phyloP scores from a whole-genome alignment of 2,113 vertebrate species.

The Chionomys nivalis region DNA sequence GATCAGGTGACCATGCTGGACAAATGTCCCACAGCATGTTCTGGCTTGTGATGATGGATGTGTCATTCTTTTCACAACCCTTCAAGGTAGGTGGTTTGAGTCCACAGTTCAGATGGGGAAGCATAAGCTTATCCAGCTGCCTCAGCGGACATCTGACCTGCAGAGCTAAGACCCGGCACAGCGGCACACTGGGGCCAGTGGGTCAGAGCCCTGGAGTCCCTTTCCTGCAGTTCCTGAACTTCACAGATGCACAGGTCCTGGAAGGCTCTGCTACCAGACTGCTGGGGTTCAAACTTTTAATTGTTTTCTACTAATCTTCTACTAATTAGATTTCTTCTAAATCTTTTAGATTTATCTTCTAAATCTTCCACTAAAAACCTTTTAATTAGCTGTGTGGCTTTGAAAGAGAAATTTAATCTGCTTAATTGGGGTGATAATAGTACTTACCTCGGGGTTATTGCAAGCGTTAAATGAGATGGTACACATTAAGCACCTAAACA shows the following conservation, averaged over 20 bases:
- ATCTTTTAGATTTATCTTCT: conserved; percentile 51
- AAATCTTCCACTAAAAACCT: conserved; percentile 45
- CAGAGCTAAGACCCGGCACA: not conserved
- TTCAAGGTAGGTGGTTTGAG: too few relatives aligned
- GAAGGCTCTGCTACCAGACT: not conserved
- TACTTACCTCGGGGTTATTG: not conserved
- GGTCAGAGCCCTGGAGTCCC: not conserved
- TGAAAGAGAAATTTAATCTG: conserved; percentile 17
- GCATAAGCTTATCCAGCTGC: not conserved
- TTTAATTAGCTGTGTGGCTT: conserved; percentile 15
- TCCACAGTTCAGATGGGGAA: not conserved
- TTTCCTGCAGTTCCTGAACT: not conserved
- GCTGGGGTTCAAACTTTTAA: conserved; percentile 2
- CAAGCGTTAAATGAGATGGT: conserved; percentile 2
- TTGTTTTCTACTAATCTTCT: conserved; percentile 48
- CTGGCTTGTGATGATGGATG: not conserved
- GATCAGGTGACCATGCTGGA: not conserved
- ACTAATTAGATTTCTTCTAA: conserved; percentile 57
- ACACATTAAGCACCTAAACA: not conserved
- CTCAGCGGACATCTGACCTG: not conserved
- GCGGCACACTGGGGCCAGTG: not conserved
- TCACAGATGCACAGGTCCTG: not conserved
- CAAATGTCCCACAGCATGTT: rapidly evolving
- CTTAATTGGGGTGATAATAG: not conserved
- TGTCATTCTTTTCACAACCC: not conserved